These are phyloP conservation scores for Tyto alba DNA, from an alignment of 2,113 vertebrate species.

Conservation along the genomic window DNA sequence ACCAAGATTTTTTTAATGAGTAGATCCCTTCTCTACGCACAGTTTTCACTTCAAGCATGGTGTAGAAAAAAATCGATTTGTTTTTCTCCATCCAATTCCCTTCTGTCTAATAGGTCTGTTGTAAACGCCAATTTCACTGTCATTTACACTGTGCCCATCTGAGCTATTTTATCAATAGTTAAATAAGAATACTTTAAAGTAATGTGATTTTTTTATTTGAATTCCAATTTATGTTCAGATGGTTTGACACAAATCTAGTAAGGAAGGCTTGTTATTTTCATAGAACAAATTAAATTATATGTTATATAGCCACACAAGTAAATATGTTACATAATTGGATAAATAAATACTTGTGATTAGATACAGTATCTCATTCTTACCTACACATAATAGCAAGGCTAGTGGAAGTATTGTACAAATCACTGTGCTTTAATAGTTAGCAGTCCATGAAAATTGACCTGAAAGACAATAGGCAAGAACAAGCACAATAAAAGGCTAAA, in stretches of 20 bases:
- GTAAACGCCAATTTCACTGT: conserved; percentile 56
- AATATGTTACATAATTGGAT: conserved; percentile 32
- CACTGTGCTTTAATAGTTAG: conserved; percentile 11
- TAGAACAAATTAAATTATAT: conserved; percentile 42
- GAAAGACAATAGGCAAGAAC: conserved; percentile 6
- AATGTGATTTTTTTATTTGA: conserved; percentile 55
- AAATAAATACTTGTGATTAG: conserved; percentile 55
- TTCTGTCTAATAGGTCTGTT: conserved; percentile 53
- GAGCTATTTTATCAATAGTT: conserved; percentile 60
- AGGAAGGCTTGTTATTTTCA: conserved; percentile 19
- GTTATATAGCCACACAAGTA: conserved; percentile 41
- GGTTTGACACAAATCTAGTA: conserved; percentile 50
- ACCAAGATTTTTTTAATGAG: not conserved
- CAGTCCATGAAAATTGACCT: conserved; percentile 9
- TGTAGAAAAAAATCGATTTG: conserved; percentile 33
- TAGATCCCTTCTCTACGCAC: not conserved
- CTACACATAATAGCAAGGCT: not conserved
- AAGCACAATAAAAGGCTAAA: not conserved
- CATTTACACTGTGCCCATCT: conserved; percentile 45
- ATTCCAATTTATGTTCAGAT: conserved; percentile 35
- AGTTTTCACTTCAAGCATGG: not conserved
- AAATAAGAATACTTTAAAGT: conserved; percentile 61
- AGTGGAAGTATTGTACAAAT: conserved; percentile 13
- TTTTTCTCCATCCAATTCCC: conserved; percentile 56
- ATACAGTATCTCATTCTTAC: conserved; percentile 8